phyloP scores from a whole-genome alignment of 2,113 vertebrate genomes.

The Podiceps cristatus region DNA sequence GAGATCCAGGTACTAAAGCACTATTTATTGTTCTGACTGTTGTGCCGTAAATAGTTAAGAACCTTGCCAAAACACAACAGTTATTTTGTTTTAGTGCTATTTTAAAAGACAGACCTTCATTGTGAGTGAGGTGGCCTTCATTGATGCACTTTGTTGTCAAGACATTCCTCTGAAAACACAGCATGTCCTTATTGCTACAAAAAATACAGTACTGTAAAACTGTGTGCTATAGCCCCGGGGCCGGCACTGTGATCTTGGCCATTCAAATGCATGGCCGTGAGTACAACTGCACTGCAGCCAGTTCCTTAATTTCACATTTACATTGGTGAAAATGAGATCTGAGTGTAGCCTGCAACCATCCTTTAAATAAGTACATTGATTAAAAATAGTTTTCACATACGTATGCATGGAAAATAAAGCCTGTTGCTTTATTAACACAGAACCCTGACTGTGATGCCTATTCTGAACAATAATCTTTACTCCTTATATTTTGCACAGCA shows the following conservation, averaged over 20 bases:
- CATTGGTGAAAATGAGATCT: not conserved
- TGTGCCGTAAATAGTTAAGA: slow-evolving; percentile 73
- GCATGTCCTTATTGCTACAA: slow-evolving; percentile 62
- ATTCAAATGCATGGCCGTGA: not conserved
- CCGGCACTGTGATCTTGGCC: not conserved
- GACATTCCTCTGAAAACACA: slow-evolving; percentile 73
- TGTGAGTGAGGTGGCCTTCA: slow-evolving; percentile 77
- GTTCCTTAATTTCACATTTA: not conserved
- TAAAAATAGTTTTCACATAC: not conserved
- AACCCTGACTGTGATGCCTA: not conserved
- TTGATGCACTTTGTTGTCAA: slow-evolving; percentile 73
- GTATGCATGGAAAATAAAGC: not conserved
- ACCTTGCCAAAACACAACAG: slow-evolving; percentile 75
- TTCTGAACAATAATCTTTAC: not conserved
- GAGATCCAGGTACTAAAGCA: slow-evolving; percentile 49
- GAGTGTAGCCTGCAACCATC: not conserved
- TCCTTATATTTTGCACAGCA: not conserved
- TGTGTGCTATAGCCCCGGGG: not conserved
- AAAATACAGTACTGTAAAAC: slow-evolving; percentile 24
- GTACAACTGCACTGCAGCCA: not conserved
- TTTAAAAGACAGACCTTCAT: slow-evolving; percentile 82
- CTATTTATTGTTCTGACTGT: slow-evolving; percentile 55
- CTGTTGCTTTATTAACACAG: not conserved
- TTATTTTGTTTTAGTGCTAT: slow-evolving; percentile 81
- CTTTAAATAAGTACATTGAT: not conserved